Conservation (phyloP, 2,888 invertebrate genomes). For the Scelioninae gen. 2 region DNA sequence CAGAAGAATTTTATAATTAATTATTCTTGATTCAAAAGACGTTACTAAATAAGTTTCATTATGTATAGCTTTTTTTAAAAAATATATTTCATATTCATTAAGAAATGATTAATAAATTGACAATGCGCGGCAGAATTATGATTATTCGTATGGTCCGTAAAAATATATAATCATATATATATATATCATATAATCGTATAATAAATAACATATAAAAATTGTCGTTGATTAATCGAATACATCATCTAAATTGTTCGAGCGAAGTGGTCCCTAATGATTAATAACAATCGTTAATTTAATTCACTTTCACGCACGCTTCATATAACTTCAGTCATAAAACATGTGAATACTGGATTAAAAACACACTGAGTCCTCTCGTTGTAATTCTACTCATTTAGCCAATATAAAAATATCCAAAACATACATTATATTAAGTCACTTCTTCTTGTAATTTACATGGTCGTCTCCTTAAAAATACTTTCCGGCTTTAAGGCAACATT, state of each 20-base stretch:
- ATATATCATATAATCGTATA: no score
- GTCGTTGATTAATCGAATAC: constrained; percentile 12
- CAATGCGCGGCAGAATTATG: constrained; percentile 15
- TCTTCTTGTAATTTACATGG: constrained; percentile 23
- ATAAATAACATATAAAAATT: constrained; percentile 59
- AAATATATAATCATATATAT: constrained; percentile 26
- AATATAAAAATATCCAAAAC: constrained; percentile 44
- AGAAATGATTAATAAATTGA: constrained; percentile 16
- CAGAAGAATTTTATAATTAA: neutral
- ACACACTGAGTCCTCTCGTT: constrained; percentile 13
- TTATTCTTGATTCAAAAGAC: neutral
- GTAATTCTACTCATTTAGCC: constrained; percentile 5
- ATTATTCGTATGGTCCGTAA: constrained; percentile 15
- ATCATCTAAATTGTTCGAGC: constrained; percentile 36
- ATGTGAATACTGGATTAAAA: constrained; percentile 49
- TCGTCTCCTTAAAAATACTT: constrained; percentile 32
- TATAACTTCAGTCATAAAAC: constrained; percentile 43
- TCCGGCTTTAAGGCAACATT: constrained; percentile 65
- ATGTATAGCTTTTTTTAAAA: constrained; percentile 40
- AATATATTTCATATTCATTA: constrained; percentile 37
- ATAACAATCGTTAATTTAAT: constrained; percentile 20
- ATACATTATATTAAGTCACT: constrained; percentile 43
- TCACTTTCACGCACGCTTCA: constrained; percentile 43
- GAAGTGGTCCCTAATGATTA: constrained; percentile 4
- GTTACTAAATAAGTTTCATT: constrained; percentile 22